Percentiles rank a stretch among this genome's conserved stretches.
These are phyloP conservation scores for Neelides folsomi DNA, from an alignment of 2,888 invertebrate genomes.

Conservation along the genomic window DNA sequence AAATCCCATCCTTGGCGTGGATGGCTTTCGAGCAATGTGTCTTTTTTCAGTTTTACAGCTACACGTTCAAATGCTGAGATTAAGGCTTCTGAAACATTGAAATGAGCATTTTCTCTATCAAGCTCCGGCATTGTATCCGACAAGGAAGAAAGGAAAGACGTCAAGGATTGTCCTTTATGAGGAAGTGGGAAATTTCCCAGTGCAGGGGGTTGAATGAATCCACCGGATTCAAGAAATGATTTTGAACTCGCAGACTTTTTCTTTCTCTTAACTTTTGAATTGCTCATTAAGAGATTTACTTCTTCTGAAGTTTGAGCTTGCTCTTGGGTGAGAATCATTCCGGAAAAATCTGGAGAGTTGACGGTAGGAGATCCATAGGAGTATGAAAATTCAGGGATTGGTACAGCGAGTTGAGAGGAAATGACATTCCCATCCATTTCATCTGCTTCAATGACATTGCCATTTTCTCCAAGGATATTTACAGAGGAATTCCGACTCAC, in stretches of 20 bases:
- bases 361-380: constrained; percentile 26
- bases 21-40: constrained; percentile 21
- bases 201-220: constrained; percentile 45
- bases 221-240: constrained; percentile 32
- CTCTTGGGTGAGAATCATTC: neutral
- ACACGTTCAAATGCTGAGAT: constrained; percentile 61
- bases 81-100: constrained; percentile 67
- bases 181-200: constrained; percentile 51
- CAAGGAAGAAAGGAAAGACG: constrained; percentile 57
- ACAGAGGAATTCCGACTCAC: constrained; percentile 9
- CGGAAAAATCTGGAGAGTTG: constrained; percentile 21
- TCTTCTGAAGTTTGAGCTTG: no score
- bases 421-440: neutral
- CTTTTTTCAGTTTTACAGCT: constrained; percentile 42
- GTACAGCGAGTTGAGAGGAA: neutral
- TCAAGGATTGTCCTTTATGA: constrained; percentile 54
- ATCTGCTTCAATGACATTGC: neutral
- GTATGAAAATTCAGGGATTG: constrained; percentile 26
- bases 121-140: constrained; percentile 62
- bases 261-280: no score
- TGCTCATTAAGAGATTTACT: no score
- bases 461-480: constrained; percentile 2
- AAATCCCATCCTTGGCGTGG: constrained; percentile 14
- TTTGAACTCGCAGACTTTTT: constrained; percentile 9
- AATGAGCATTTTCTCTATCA: constrained; percentile 74